Base-by-base conservation (phyloP, 2,113 vertebrate genomes). In the Gymnocephalus cernua region DNA sequence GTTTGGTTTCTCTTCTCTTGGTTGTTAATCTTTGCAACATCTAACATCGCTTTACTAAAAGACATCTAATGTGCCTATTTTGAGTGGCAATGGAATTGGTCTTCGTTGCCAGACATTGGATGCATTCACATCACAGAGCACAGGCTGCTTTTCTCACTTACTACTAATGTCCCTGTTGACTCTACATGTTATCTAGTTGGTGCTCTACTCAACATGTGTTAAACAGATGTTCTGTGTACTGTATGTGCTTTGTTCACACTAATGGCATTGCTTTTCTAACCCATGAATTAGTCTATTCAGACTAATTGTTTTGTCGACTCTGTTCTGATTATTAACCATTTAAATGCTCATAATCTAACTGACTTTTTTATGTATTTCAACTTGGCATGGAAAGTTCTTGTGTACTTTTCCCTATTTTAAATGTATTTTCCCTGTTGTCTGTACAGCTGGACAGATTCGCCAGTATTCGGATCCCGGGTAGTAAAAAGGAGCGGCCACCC, bases 401-500 rank as follows among this genome's bases (percentile, higher is more conserved):
- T 67, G 50, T 77, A 1, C 4, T 6, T 59, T 23, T 35, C 10
- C 3, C 4, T 53, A 0, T 53, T 66, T 25, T 35, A 48, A 53
- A 7, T 68, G 9, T 62, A 0, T 74, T 70, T 50, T 87, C 18
- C 88, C 75, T 84, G 15, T 86, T 71, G n/a, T 77, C 81, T 91
- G 9, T 77, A 9, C 88, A 98, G 97, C 86, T 97, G 93, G 97
- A 98, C 90, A 95, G 94, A 89, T 97, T 98, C 90, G 93, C 97
- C 70, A 98, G 97, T 81, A 97, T 98, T 89, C 95, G 96, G 59
- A 97, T 97, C 61, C 96, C 96, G 0, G 96, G 97, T 12, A 97
- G 94, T 80, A 97, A 95, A 89, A 97, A 97, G 82, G 97, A 97
- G 27, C 95, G 96, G 0, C 93, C 94, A 2, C 88, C 93, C 19